Evolutionary conservation across 2,888 invertebrate genomes (phyloP).

Genomic region (Lasiommata megera): DNA sequence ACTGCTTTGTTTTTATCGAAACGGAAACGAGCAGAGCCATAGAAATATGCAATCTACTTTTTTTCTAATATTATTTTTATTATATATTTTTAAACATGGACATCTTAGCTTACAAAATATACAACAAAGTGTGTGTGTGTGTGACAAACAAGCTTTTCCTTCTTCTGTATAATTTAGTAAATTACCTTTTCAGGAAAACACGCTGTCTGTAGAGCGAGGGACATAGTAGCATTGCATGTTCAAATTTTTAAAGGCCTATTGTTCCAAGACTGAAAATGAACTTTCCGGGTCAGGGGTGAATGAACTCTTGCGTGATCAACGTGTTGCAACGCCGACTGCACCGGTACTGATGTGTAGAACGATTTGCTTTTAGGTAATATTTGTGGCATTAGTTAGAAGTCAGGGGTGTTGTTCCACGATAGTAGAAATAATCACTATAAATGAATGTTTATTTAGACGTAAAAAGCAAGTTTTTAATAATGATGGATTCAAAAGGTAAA

Average conservation of each 20-base stretch:
- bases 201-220: neutral
- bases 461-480: no score
- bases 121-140: no score
- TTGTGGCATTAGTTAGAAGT: slow-evolving; percentile 4
- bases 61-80: no score
- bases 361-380: slow-evolving; percentile 29
- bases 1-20: no score
- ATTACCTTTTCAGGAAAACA: neutral
- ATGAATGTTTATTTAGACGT: neutral
- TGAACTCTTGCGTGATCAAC: slow-evolving; percentile 68
- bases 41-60: no score
- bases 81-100: no score
- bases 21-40: no score
- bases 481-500: no score
- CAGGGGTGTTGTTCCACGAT: neutral
- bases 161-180: no score
- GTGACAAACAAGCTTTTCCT: no score
- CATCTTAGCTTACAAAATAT: no score
- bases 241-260: slow-evolving; percentile 11
- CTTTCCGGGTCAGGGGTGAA: slow-evolving; percentile 69
- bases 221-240: neutral
- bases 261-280: slow-evolving; percentile 15
- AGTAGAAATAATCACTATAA: neutral
- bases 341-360: slow-evolving; percentile 50
- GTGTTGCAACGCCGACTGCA: slow-evolving; percentile 59